Conservation (phyloP, 2,888 invertebrate species). For the Hoplodrina blanda region DNA sequence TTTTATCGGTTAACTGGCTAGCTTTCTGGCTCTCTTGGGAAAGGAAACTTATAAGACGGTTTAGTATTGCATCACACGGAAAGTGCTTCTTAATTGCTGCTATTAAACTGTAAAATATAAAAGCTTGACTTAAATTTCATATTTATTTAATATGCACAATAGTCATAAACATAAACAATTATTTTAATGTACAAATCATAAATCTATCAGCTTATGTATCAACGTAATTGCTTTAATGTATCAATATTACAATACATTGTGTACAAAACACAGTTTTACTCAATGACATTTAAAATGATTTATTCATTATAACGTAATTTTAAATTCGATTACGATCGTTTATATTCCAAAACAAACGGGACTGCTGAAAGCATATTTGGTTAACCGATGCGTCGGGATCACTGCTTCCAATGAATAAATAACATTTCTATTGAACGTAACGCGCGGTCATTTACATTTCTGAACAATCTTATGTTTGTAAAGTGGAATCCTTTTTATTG, state of each 20-base stretch:
- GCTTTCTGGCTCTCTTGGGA: slow-evolving; percentile 35
- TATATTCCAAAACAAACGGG: slow-evolving; percentile 63
- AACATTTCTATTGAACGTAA: slow-evolving; percentile 64
- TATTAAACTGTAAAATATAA: slow-evolving; percentile 36
- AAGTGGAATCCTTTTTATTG: slow-evolving; percentile 44
- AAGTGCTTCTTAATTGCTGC: slow-evolving; percentile 33
- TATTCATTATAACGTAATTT: slow-evolving; percentile 60
- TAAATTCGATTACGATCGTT: slow-evolving; percentile 61
- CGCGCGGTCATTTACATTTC: slow-evolving; percentile 43
- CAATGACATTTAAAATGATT: slow-evolving; percentile 51
- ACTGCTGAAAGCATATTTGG: slow-evolving; percentile 68
- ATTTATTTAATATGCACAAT: slow-evolving; percentile 29
- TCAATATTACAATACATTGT: slow-evolving; percentile 14
- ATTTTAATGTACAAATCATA: slow-evolving; percentile 36
- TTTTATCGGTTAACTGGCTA: slow-evolving; percentile 6
- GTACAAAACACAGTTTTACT: slow-evolving; percentile 18
- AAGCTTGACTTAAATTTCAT: slow-evolving; percentile 26
- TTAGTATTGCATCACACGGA: slow-evolving; percentile 23
- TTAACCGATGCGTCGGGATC: slow-evolving; percentile 68
- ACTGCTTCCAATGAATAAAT: slow-evolving; percentile 74
- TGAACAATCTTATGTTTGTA: slow-evolving; percentile 53
- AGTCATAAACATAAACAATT: slow-evolving; percentile 28
- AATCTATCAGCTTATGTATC: slow-evolving; percentile 16
- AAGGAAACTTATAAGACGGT: slow-evolving; percentile 26
- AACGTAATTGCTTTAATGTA: slow-evolving; percentile 11